These are phyloP conservation scores for Phalacrocorax brasilianus DNA, from an alignment of 2,113 vertebrate species.

Conservation along the genomic window DNA sequence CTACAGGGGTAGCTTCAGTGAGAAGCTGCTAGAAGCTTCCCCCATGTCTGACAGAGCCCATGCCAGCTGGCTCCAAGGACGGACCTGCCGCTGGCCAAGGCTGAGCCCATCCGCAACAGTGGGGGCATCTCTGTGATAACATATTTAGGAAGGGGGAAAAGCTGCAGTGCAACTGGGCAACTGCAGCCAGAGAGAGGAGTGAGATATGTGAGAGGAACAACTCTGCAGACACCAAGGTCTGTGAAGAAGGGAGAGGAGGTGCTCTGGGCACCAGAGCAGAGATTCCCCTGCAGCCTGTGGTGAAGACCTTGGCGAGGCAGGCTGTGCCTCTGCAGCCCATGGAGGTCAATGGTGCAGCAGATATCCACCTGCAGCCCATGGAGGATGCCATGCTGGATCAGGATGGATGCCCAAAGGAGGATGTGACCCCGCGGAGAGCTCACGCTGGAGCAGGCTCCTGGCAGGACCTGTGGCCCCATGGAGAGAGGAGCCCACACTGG, in stretches of 20 bases:
- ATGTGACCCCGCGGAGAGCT: background rate
- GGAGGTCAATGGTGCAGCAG: background rate
- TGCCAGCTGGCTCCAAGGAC: background rate
- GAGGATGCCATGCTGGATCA: background rate
- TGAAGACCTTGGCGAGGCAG: too few relatives aligned
- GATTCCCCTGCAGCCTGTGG: background rate
- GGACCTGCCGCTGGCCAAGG: background rate
- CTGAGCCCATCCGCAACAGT: rapidly evolving
- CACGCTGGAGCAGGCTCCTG: background rate
- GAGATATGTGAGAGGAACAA: background rate
- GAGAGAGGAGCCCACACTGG: too few relatives aligned
- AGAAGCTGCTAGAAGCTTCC: background rate
- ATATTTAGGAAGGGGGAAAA: background rate
- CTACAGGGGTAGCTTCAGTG: background rate
- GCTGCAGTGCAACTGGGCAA: background rate
- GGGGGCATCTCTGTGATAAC: background rate
- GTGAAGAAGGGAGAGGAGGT: background rate
- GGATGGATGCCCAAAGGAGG: background rate
- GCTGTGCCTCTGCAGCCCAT: background rate
- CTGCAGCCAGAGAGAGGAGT: background rate
- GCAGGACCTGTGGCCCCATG: too few relatives aligned
- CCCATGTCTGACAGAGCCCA: background rate
- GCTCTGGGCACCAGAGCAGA: background rate
- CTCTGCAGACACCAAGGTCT: background rate
- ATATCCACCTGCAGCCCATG: background rate